phyloP scores from a whole-genome alignment of 2,113 vertebrate genomes.

The Chionis minor region DNA sequence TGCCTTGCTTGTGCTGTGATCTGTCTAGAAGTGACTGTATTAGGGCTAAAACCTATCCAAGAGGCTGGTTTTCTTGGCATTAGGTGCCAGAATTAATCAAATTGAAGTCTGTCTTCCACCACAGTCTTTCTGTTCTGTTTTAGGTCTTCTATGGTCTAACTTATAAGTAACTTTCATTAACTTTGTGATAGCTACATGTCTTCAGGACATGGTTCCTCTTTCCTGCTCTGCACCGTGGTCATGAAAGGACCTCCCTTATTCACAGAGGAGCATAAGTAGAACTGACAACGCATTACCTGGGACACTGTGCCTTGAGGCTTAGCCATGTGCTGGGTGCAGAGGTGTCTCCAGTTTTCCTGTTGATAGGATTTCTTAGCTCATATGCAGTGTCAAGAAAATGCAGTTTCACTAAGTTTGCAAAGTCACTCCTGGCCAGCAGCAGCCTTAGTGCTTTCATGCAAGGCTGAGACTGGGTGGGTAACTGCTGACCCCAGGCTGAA shows the following conservation, averaged over 20 bases:
- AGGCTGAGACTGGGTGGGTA: neutral
- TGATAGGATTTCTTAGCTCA: neutral
- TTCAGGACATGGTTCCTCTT: neutral
- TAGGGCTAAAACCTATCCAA: neutral
- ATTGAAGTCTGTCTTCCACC: neutral
- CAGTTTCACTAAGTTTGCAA: neutral
- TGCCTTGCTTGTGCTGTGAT: neutral
- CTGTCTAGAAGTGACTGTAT: neutral
- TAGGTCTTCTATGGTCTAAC: neutral
- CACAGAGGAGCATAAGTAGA: neutral
- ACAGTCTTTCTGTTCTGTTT: neutral
- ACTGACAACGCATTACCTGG: neutral
- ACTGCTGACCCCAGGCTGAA: neutral
- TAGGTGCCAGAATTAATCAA: neutral
- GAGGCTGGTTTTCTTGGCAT: neutral
- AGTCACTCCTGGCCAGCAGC: neutral
- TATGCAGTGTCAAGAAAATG: neutral
- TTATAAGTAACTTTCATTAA: neutral
- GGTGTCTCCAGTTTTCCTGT: neutral
- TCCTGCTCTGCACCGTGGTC: neutral
- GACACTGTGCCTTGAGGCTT: neutral
- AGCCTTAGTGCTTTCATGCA: neutral
- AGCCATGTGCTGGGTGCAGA: neutral
- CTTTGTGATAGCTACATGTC: neutral
- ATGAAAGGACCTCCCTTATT: accelerated